Base-by-base conservation (phyloP, 2,888 invertebrate genomes). In the Agelastica alni region DNA sequence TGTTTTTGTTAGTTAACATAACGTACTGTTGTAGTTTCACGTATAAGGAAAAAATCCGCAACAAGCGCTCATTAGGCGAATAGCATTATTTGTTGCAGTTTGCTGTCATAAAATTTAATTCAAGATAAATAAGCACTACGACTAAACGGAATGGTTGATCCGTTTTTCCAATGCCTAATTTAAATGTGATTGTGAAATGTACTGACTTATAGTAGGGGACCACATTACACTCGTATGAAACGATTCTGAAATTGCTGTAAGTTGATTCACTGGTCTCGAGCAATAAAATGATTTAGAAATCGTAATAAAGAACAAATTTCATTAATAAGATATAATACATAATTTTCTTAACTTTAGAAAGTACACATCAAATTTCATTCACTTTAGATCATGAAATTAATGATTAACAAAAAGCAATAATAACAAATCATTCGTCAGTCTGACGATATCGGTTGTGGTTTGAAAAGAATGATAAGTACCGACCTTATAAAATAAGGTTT, bases 161-260 rank as follows among this genome's bases (percentile, higher is more conserved):
- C 10, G n/a, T 18, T 18, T 37, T 37, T 56, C 56, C 58, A 53
- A 56, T 51, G 55, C 51, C 41, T 51, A 31, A 61, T 61, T 56
- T 58, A 61, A 59, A 59, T 61, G 42, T 16, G 49, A 56, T 56
- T 58, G 58, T 46, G 56, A 56, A 54, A 61, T 53, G 16, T 16
- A 12, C 54, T 28, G 12, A 51, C 48, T 14, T 49, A 47, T 51
- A 13, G 26, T 46, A 26, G 7, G 26, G 26, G 3, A 9, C 6
- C 9, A 6, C 26, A 26, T 41, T 41, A 37, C 6, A 37, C 12
- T 41, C 26, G 26, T 26, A 26, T 26, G 26, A 9, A 9, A n/a
- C n/a, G n/a, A n/a, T n/a, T n/a, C 13, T 16, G 20, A n/a, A 20
- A n/a, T 55, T 52, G n/a, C n/a, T n/a, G n/a, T n/a, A n/a, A n/a